Percentiles rank a stretch among this genome's conserved stretches.
These are phyloP conservation scores for Urosaurus nigricauda DNA, from an alignment of 2,797 vertebrate genomes.

Conservation along the genomic window DNA sequence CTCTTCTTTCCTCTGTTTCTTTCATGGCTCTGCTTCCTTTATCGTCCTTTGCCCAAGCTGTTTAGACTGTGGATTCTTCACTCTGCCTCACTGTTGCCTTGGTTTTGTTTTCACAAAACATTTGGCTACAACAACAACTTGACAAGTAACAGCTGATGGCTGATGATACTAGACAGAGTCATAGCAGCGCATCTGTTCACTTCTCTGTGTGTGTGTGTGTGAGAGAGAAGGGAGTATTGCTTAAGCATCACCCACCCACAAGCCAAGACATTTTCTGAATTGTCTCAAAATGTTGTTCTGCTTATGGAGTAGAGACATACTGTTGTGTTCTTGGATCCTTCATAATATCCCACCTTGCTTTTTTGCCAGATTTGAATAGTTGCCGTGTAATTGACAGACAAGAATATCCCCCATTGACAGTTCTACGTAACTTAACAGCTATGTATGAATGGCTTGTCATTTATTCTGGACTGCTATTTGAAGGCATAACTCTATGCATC, in stretches of 20 bases:
- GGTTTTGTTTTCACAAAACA: slow-evolving; percentile 41
- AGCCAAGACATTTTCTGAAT: not conserved
- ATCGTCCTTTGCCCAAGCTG: slow-evolving; percentile 2
- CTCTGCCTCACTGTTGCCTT: slow-evolving; percentile 23
- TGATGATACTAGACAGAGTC: slow-evolving; percentile 29
- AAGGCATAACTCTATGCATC: not conserved
- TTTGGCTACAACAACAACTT: slow-evolving; percentile 22
- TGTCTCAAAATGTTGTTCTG: not conserved
- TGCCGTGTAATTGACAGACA: not conserved
- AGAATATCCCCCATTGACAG: not conserved
- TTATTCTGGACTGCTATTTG: not conserved
- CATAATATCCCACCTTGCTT: not conserved
- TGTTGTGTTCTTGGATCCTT: not conserved
- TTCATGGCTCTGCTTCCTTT: not conserved
- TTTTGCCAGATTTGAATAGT: not conserved
- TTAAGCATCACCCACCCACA: not conserved
- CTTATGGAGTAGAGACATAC: not conserved
- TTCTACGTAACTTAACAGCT: not conserved
- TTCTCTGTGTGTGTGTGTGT: not conserved
- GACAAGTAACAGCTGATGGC: slow-evolving; percentile 31
- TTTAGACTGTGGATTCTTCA: slow-evolving; percentile 22
- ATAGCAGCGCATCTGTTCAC: slow-evolving; percentile 27
- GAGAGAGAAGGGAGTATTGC: not conserved
- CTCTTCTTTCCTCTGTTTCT: not conserved
- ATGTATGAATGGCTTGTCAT: slow-evolving; percentile 15